Conservation (phyloP, 2,113 vertebrate species). For the Ginglymostoma cirratum region DNA sequence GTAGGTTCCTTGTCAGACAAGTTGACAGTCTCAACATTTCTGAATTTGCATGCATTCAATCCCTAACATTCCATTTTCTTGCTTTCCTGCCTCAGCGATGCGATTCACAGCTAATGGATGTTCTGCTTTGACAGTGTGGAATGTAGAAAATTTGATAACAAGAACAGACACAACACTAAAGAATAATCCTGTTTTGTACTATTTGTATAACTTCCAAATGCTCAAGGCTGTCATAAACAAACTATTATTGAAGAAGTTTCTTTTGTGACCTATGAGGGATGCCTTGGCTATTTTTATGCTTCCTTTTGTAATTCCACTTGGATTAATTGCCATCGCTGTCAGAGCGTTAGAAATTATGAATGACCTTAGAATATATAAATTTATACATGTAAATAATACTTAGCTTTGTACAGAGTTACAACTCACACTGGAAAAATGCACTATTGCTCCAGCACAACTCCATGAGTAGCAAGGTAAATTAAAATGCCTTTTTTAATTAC, state of each 20-base stretch:
- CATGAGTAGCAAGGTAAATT: no score
- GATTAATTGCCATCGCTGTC: no score
- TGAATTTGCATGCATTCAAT: not conserved
- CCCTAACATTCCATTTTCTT: not conserved
- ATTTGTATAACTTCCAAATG: not conserved
- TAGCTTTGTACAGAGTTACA: no score
- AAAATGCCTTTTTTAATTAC: no score
- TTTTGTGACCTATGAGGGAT: no score
- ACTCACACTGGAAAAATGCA: no score
- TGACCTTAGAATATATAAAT: no score
- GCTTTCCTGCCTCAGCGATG: not conserved
- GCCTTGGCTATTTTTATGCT: not conserved
- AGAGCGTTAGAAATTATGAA: not conserved
- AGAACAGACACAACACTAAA: not conserved
- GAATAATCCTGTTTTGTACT: not conserved
- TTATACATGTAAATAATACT: no score
- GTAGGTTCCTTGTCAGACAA: not conserved
- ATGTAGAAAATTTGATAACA: not conserved
- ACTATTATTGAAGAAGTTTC: not conserved
- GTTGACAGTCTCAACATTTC: not conserved
- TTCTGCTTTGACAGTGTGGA: not conserved
- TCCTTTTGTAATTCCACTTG: not conserved
- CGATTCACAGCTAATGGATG: not conserved
- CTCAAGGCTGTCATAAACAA: not conserved
- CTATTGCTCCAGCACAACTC: no score